A percentile compares a stretch with the other conserved stretches of the same genome.
phyloP scores from a whole-genome alignment of 2,888 invertebrate genomes.

The Odontocerum albicorne region DNA sequence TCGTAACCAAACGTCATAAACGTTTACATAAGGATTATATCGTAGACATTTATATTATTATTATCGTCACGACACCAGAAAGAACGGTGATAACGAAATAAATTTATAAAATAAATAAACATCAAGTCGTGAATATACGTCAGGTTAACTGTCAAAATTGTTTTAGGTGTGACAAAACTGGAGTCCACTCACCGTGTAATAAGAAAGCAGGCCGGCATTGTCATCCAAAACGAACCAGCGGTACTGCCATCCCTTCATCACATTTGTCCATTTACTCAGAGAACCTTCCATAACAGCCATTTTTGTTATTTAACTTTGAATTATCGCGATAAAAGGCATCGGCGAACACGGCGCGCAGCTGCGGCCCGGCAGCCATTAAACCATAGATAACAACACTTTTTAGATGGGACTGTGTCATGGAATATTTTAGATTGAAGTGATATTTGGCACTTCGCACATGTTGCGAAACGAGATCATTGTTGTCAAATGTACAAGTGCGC shows the following conservation, averaged over 20 bases:
- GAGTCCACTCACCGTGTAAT: constrained; percentile 85
- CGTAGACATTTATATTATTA: background rate
- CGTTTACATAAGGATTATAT: too few relatives aligned
- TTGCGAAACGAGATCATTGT: too few relatives aligned
- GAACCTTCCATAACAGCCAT: constrained; percentile 85
- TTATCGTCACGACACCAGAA: constrained; percentile 19
- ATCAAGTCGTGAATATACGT: background rate
- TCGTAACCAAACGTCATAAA: too few relatives aligned
- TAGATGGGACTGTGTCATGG: too few relatives aligned
- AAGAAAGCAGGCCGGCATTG: constrained; percentile 92
- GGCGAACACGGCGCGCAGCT: constrained; percentile 28
- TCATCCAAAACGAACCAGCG: constrained; percentile 99
- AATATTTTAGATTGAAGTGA: too few relatives aligned
- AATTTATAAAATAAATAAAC: background rate
- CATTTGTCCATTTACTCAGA: constrained; percentile 96
- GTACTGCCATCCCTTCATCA: constrained; percentile 99
- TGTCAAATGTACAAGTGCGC: too few relatives aligned
- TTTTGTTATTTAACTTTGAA: constrained; percentile 35
- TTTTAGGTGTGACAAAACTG: background rate
- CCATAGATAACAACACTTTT: too few relatives aligned
- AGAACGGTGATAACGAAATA: constrained; percentile 9
- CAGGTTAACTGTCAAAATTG: constrained; percentile 32
- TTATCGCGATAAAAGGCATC: constrained; percentile 23
- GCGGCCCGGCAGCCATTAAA: constrained; percentile 27
- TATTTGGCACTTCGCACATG: too few relatives aligned